phyloP scores from a whole-genome alignment of 2,113 vertebrate genomes.

The human (Homo sapiens) region DNA sequence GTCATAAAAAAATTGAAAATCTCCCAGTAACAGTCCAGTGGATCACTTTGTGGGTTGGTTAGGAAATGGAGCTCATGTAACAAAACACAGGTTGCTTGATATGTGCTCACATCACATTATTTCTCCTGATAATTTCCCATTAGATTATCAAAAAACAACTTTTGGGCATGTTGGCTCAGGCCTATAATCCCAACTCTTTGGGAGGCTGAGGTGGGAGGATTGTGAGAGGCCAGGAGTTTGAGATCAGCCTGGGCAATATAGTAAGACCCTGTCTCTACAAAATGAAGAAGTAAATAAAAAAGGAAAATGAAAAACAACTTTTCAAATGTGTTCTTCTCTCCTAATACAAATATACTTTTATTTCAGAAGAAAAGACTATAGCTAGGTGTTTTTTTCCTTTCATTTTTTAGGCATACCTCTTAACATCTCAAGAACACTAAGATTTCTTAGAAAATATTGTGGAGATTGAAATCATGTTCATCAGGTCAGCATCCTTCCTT shows the following conservation, averaged over 20 bases:
- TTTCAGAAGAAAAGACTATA: neutral
- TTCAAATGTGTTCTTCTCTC: neutral
- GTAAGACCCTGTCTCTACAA: too few relatives aligned
- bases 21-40: neutral
- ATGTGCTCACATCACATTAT: neutral
- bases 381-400: neutral
- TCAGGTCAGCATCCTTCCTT: conserved; percentile 4
- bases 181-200: too few relatives aligned
- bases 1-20: neutral
- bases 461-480: neutral
- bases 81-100: neutral
- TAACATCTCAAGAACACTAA: neutral
- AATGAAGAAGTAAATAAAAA: too few relatives aligned
- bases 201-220: too few relatives aligned
- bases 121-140: neutral
- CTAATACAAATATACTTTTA: neutral
- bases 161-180: neutral
- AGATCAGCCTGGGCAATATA: too few relatives aligned
- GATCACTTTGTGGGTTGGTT: neutral
- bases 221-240: too few relatives aligned
- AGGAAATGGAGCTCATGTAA: neutral
- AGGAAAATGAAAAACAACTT: neutral
- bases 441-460: neutral
- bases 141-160: neutral
- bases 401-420: neutral